These are phyloP conservation scores for Microctonus aethiopoides DNA, from an alignment of 2,888 invertebrate genomes.

Conservation along the genomic window DNA sequence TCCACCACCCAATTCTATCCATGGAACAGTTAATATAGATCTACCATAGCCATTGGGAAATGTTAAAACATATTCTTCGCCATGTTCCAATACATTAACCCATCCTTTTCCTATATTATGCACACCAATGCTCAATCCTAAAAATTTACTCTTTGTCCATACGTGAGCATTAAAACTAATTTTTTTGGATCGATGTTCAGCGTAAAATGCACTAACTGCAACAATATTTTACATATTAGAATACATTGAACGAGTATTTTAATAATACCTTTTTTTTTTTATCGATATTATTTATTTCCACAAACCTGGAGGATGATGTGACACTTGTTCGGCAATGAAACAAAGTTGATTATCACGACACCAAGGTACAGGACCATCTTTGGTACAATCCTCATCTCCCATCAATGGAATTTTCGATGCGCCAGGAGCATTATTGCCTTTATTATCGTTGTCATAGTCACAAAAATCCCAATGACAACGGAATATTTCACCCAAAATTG, in stretches of 20 bases:
- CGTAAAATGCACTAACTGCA: constrained; percentile 97
- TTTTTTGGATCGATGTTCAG: constrained; percentile 90
- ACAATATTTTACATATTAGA: constrained; percentile 15
- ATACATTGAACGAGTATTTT: background rate
- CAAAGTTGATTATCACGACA: constrained; percentile 87
- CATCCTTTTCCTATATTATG: constrained; percentile 96
- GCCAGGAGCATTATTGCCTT: constrained; percentile 41
- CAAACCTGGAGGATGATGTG: constrained; percentile 97
- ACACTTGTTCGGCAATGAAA: constrained; percentile 98
- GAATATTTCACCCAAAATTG: constrained; percentile 96
- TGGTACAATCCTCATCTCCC: constrained; percentile 61
- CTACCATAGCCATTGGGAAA: constrained; percentile 99
- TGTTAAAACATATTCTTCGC: constrained; percentile 94
- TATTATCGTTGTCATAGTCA: constrained; percentile 37
- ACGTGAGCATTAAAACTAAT: constrained; percentile 96
- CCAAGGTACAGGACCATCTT: constrained; percentile 93
- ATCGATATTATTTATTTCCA: constrained; percentile 25
- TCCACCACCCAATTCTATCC: constrained; percentile 97
- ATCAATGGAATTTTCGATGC: background rate
- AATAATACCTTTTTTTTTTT: background rate
- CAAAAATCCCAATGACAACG: constrained; percentile 86
- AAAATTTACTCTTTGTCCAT: constrained; percentile 99
- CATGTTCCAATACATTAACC: constrained; percentile 88
- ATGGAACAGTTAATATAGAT: constrained; percentile 96
- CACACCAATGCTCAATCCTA: constrained; percentile 96